Evolutionary conservation across 37 sponge, comb jelly and placozoan species (phyloP), one percentile per base, ranked within the genome.

Genomic region (Geodia barretti): DNA sequence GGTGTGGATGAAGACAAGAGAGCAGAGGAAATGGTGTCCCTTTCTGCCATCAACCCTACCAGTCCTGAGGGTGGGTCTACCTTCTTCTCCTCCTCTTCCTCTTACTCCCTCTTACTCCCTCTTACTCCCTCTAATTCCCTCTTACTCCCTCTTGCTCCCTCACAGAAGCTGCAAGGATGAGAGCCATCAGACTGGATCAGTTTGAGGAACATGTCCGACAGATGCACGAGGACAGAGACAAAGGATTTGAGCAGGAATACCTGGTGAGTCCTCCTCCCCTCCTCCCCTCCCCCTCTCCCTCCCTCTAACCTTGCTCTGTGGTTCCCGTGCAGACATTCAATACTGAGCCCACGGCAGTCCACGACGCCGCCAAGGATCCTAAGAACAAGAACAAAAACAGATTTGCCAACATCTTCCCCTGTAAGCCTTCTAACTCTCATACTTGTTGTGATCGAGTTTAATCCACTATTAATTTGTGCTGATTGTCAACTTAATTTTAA

Each of bases 371-470:
- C 41, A 77, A 70, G 62, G 8, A 68, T 0, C 19, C 43, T 8
- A 32, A 41, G 25, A 87, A 87, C 77, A 68, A 69, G 72, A 41
- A 39, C 68, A 87, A 87, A 40, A 91, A 91, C 70, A 77, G 92
- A 78, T 91, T 83, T 66, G 78, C 74, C 24, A 86, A 91, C 71
- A 91, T 91, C 29, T 81, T 60, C 36, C 92, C 92, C 29, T 91
- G 92, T 91, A 7, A 64, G 25, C 43, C 65, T 73, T 38, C 89
- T 29, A 65, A 24, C 11, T 58, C 19, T 19, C 19, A 20, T 11
- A 58, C 11, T 20, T 58, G 60, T 58, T 11, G 17, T 20, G 17
- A 58, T 58, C 17, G 11, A 58, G 11, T 58, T 20, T 58, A 58
- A 58, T 58, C 17, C 19, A 58, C 19, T 58, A 58, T 74, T n/a